A percentile compares a stretch with the other conserved stretches of the same genome.
Evolutionary conservation across 2,113 vertebrate species (phyloP).

Genomic region (Zosterops lateralis): DNA sequence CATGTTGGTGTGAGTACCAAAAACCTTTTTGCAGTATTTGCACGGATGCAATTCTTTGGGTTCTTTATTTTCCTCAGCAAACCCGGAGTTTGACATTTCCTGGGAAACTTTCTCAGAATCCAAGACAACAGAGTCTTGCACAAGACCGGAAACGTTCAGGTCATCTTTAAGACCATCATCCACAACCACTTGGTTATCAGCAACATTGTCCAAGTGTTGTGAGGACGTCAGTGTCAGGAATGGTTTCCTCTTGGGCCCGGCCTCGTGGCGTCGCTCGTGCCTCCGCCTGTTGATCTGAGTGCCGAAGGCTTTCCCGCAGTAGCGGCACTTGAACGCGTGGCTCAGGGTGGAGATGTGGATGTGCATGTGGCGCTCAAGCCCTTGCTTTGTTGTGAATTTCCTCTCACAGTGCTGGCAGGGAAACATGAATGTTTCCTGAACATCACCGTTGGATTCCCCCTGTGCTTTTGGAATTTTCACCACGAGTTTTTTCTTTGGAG

Average conservation of each 20-base stretch:
- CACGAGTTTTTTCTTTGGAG: constrained; percentile 54
- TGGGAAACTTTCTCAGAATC: constrained; percentile 64
- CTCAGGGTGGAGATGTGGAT: constrained; percentile 78
- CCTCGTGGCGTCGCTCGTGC: constrained; percentile 87
- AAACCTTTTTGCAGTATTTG: constrained; percentile 90
- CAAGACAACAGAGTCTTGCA: constrained; percentile 40
- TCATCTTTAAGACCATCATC: constrained; percentile 58
- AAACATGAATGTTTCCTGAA: constrained; percentile 76
- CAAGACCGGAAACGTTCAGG: not conserved
- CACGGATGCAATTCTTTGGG: constrained; percentile 81
- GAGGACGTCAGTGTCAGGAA: not conserved
- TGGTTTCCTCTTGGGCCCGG: constrained; percentile 81
- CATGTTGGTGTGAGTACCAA: constrained; percentile 86
- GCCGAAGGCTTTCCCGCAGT: constrained; percentile 79
- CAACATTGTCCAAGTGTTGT: constrained; percentile 32
- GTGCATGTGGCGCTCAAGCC: constrained; percentile 86
- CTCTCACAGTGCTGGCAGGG: constrained; percentile 87
- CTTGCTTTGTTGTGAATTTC: constrained; percentile 86
- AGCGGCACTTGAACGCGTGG: constrained; percentile 80
- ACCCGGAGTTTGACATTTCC: constrained; percentile 32
- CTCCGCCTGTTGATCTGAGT: constrained; percentile 80
- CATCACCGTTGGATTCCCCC: constrained; percentile 73
- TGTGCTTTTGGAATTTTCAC: constrained; percentile 55
- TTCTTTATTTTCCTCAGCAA: constrained; percentile 76
- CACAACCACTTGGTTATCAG: constrained; percentile 1